Evolutionary conservation across 1,140 invertebrate species (phyloP), one percentile per base, ranked within the genome.

Genomic region (Helicoverpa zea): DNA sequence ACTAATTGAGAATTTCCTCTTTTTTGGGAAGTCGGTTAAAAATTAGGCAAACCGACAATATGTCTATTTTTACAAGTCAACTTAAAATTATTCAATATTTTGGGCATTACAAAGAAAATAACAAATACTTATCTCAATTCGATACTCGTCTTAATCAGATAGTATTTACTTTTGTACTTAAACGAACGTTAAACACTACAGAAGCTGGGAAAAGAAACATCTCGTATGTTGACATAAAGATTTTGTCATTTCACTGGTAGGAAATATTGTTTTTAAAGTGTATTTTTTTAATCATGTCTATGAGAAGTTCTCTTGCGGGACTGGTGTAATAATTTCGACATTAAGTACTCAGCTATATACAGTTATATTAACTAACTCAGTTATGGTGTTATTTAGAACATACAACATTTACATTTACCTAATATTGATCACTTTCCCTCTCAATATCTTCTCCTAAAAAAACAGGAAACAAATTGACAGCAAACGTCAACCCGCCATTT

Each of bases 181-280:
- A 83, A 82, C 51, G 80, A 81, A 82, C 70, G 78, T 77, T 83
- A 86, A 89, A 91, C 89, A 90, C 88, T 90, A 43, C 10, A 77
- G 54, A 12, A 64, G 54, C 56, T 56, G 58, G 82, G 68, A 66
- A 70, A 83, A 90, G 89, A 89, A 86, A 89, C 85, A 86, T 89
- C 86, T 90, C 83, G 78, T 83, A 84, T 93, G 89, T 92, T 93
- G 84, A 91, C 89, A 84, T 30, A 85, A 88, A 88, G 90, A 90
- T 90, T 90, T 80, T 84, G 51, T 79, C n/a, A 43, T 47, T 74
- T 74, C 30, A 43, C 16, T 58, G 14, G 13, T 12, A 23, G 66
- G 14, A 59, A 16, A 12, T 52, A 70, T 52, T 49, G 47, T 70
- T 43, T n/a, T 43, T 43, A 43, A 43, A 18, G 18, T 70, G 11